These are phyloP conservation scores for Bombycilla garrulus DNA, from an alignment of 2,113 vertebrate genomes.

Conservation along the genomic window DNA sequence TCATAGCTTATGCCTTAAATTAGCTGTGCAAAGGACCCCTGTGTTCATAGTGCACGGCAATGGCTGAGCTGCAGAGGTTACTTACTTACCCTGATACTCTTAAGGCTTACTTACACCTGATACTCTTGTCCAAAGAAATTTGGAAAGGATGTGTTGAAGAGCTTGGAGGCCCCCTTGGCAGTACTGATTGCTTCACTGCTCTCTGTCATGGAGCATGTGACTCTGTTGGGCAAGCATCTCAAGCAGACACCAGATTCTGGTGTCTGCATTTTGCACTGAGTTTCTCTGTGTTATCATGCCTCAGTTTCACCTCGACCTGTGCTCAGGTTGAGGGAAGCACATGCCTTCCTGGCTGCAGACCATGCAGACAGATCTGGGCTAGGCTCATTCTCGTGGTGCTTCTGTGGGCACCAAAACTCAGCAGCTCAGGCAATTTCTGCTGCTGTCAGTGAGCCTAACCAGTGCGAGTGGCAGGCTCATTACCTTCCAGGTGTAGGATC, in stretches of 20 bases:
- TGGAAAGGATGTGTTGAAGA: background rate
- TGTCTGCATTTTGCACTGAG: accelerated
- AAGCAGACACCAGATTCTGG: background rate
- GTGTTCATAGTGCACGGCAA: accelerated
- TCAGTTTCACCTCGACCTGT: background rate
- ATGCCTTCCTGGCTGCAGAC: background rate
- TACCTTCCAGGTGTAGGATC: background rate
- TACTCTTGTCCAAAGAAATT: background rate
- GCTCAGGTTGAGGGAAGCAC: background rate
- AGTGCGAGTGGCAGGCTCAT: background rate
- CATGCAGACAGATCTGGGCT: background rate
- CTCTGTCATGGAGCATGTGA: accelerated
- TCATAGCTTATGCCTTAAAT: background rate
- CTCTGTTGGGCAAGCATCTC: background rate
- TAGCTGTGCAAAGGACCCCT: background rate
- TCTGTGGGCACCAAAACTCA: background rate
- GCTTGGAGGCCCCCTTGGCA: background rate
- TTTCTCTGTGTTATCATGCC: accelerated
- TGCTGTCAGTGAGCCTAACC: background rate
- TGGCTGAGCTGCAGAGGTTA: background rate
- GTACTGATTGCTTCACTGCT: accelerated
- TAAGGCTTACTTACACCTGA: background rate
- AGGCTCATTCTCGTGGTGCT: background rate
- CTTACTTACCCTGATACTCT: background rate
- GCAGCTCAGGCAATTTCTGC: background rate